phyloP scores from a whole-genome alignment of 1,140 invertebrate species.

The Lasaia peninsularis region DNA sequence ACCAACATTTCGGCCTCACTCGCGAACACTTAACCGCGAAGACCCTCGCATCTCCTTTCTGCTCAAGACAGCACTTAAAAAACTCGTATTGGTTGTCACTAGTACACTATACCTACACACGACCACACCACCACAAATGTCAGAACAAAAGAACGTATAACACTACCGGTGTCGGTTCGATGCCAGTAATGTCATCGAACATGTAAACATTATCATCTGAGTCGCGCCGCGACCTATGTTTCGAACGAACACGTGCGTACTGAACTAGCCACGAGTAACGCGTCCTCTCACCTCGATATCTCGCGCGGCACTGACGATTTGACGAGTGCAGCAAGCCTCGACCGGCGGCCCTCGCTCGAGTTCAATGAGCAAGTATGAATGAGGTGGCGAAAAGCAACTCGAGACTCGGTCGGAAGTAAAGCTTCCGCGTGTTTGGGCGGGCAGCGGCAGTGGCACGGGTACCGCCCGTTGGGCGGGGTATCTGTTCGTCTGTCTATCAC shows the following conservation, averaged over 20 bases:
- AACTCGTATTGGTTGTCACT: background rate
- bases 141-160: background rate
- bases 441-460: too few species aligned
- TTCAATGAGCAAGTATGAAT: background rate
- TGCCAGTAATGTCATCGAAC: background rate
- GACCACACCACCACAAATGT: background rate
- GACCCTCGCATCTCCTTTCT: too few species aligned
- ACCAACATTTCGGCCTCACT: conserved; percentile 22
- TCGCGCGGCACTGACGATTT: conserved; percentile 30
- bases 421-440: conserved; percentile 20
- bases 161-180: background rate
- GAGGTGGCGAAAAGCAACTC: background rate
- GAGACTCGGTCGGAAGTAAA: conserved; percentile 12
- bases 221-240: conserved; percentile 6
- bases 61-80: background rate
- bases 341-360: background rate
- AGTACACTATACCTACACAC: background rate
- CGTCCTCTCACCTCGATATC: conserved; percentile 32
- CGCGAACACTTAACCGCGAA: conserved; percentile 18
- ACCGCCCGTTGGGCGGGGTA: too few species aligned
- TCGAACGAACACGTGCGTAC: conserved; percentile 38
- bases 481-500: too few species aligned
- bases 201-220: conserved; percentile 28
- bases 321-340: too few species aligned
- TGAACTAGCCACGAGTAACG: conserved; percentile 14